These are phyloP conservation scores for Caloenas nicobarica DNA, from an alignment of 2,113 vertebrate species.

Conservation along the genomic window DNA sequence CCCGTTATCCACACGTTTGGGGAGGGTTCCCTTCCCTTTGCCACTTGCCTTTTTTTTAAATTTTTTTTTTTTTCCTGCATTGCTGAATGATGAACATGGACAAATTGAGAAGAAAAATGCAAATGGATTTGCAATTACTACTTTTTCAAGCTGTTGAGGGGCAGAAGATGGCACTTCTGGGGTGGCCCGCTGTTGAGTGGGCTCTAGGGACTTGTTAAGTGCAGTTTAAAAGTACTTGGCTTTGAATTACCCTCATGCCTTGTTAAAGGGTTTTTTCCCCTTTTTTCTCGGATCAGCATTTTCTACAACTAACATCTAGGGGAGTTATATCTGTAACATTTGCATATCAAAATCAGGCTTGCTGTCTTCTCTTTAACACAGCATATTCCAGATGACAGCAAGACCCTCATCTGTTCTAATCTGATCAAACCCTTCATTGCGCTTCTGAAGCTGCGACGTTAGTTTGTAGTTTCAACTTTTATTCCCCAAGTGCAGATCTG, in stretches of 20 bases:
- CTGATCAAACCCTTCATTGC: slow-evolving; percentile 47
- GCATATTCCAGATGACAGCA: slow-evolving; percentile 64
- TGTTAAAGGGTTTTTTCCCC: slow-evolving; percentile 80
- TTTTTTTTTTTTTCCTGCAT: background rate
- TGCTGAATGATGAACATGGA: slow-evolving; percentile 70
- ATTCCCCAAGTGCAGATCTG: slow-evolving; percentile 49
- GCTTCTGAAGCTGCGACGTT: slow-evolving; percentile 2
- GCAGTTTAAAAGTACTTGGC: slow-evolving; percentile 93
- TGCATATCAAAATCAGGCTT: slow-evolving; percentile 81
- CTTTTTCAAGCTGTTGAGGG: slow-evolving; percentile 91
- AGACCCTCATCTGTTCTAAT: slow-evolving; percentile 70
- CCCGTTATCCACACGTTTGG: background rate
- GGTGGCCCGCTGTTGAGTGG: slow-evolving; percentile 85
- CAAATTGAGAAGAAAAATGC: slow-evolving; percentile 80
- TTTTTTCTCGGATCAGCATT: slow-evolving; percentile 86
- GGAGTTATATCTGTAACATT: slow-evolving; percentile 69
- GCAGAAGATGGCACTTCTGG: slow-evolving; percentile 81
- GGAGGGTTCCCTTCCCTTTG: slow-evolving; percentile 42
- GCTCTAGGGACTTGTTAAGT: slow-evolving; percentile 97
- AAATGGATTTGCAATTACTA: slow-evolving; percentile 92
- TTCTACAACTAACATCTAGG: slow-evolving; percentile 73
- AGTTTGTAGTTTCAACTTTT: slow-evolving; percentile 41
- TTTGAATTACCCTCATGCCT: slow-evolving; percentile 95
- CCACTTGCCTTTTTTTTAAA: background rate
- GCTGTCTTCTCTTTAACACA: slow-evolving; percentile 59